Evolutionary conservation across 1,140 invertebrate species (phyloP).

Genomic region (Plutomurus gul): DNA sequence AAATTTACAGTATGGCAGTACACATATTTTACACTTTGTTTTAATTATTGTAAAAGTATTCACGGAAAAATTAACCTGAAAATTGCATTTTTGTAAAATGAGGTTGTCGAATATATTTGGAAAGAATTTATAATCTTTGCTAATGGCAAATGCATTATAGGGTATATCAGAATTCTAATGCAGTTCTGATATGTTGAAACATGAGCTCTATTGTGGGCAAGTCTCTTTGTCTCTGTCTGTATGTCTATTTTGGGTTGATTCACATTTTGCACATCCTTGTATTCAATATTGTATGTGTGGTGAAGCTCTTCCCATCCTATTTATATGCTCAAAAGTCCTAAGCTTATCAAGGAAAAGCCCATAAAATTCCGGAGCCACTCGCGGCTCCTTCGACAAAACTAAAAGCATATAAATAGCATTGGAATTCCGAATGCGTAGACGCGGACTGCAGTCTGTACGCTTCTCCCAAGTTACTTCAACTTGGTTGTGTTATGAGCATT

Average conservation of each 20-base stretch:
- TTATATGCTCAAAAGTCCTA: conserved; percentile 1
- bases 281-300: not conserved
- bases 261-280: conserved; percentile 26
- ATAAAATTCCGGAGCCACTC: conserved; percentile 24
- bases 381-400: not conserved
- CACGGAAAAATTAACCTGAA: not conserved
- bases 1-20: no score
- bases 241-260: conserved; percentile 29
- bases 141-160: no score
- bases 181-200: conserved; percentile 61
- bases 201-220: not conserved
- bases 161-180: conserved; percentile 63
- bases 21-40: no score
- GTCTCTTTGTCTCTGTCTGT: conserved; percentile 8
- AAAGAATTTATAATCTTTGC: no score
- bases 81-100: not conserved
- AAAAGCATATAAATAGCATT: conserved; percentile 14
- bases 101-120: no score
- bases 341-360: conserved; percentile 5
- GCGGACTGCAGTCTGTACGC: no score
- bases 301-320: conserved; percentile 2
- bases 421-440: not conserved
- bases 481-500: no score
- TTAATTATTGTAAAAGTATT: no score
- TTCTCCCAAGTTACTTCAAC: no score